Evolutionary conservation across 2,797 vertebrate genomes (phyloP).

Genomic region (Pampus argenteus): DNA sequence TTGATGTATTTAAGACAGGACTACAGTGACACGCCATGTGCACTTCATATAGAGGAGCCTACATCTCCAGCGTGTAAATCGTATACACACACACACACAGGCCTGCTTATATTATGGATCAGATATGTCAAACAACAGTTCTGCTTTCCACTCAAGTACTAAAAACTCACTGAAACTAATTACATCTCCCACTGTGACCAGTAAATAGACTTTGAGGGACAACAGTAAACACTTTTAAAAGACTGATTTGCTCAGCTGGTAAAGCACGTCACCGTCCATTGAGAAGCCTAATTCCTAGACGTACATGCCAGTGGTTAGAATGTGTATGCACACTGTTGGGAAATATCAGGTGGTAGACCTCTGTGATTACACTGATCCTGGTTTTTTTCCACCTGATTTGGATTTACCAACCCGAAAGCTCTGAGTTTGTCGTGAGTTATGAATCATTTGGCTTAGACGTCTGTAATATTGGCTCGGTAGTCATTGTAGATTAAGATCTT

Average conservation of each 20-base stretch:
- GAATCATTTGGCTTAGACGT: constrained; percentile 8
- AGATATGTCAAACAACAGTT: constrained; percentile 29
- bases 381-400: constrained; percentile 30
- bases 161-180: constrained; percentile 12
- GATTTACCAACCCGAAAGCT: constrained; percentile 4
- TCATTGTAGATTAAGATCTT: neutral
- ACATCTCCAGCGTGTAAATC: constrained; percentile 16
- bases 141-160: neutral
- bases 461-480: neutral
- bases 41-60: neutral
- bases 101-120: constrained; percentile 42
- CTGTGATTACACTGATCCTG: constrained; percentile 10
- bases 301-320: constrained; percentile 26
- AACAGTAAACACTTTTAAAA: neutral
- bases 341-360: constrained; percentile 17
- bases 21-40: neutral
- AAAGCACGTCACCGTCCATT: too few relatives aligned
- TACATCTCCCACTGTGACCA: neutral
- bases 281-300: constrained; percentile 11
- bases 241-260: constrained; percentile 1
- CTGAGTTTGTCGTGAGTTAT: neutral
- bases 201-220: neutral
- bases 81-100: too few relatives aligned
- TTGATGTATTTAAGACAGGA: constrained; percentile 1
- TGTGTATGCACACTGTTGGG: constrained; percentile 17